phyloP scores from a whole-genome alignment of 92 coral and sea anemone species.

The Palythoa grandis region DNA sequence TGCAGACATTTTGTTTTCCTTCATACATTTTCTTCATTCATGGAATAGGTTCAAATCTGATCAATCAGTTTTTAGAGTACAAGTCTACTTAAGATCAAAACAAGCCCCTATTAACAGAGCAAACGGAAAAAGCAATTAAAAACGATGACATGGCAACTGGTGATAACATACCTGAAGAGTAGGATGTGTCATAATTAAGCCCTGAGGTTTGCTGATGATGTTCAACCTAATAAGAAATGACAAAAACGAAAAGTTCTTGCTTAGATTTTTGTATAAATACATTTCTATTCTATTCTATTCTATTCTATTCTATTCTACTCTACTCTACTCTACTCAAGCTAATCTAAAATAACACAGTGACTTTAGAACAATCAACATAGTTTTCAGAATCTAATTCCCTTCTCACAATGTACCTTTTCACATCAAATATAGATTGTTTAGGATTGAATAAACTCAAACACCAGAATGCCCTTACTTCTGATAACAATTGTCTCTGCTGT shows the following conservation, averaged over 20 bases:
- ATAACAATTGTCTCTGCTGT: constrained; percentile 81
- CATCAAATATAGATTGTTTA: not conserved
- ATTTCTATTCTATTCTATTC: not conserved
- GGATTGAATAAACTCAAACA: not conserved
- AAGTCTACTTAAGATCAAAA: too few relatives aligned
- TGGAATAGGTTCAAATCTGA: too few relatives aligned
- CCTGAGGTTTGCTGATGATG: constrained; percentile 32
- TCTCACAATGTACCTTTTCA: not conserved
- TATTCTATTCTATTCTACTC: not conserved
- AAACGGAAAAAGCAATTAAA: not conserved
- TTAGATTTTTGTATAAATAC: not conserved
- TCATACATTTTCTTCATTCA: too few relatives aligned
- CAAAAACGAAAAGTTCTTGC: not conserved
- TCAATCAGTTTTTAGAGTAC: too few relatives aligned
- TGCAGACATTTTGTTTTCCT: too few relatives aligned
- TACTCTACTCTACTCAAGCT: too few relatives aligned
- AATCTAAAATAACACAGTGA: too few relatives aligned
- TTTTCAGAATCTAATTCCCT: too few relatives aligned
- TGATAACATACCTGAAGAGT: constrained; percentile 25
- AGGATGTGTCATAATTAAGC: constrained; percentile 15
- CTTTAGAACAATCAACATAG: not conserved
- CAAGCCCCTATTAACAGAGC: not conserved
- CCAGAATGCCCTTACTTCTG: constrained; percentile 62
- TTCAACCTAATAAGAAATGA: not conserved
- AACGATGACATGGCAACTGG: not conserved